These are phyloP conservation scores for Rhabdomys dilectus DNA, from an alignment of 2,113 vertebrate species.

Conservation along the genomic window DNA sequence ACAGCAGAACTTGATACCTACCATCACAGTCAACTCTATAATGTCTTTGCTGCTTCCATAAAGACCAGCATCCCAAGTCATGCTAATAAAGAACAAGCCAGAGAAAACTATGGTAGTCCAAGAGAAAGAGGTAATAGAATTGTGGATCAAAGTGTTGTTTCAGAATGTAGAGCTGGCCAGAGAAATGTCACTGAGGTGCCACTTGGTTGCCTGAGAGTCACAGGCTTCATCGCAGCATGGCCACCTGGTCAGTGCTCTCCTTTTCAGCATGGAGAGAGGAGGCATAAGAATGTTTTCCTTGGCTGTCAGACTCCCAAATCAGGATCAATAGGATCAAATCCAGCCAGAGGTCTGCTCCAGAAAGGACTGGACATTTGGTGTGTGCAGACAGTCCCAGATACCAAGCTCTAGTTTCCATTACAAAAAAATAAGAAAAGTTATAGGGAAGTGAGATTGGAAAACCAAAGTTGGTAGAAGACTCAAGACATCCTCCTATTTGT, in stretches of 20 bases:
- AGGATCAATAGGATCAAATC: constrained; percentile 90
- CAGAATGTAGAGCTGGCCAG: neutral
- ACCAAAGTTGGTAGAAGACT: constrained; percentile 77
- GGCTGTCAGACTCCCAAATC: constrained; percentile 90
- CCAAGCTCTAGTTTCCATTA: constrained; percentile 86
- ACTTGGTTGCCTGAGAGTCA: constrained; percentile 36
- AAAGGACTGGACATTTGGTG: constrained; percentile 72
- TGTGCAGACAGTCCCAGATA: constrained; percentile 87
- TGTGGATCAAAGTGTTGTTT: neutral
- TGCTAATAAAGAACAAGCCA: neutral
- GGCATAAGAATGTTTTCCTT: constrained; percentile 90
- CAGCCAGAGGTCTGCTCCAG: constrained; percentile 81
- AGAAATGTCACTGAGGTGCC: neutral
- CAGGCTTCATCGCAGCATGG: constrained; percentile 72
- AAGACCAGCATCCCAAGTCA: neutral
- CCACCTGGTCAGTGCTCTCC: constrained; percentile 76
- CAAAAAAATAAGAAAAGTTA: constrained; percentile 84
- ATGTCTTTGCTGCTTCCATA: neutral
- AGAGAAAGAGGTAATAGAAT: neutral
- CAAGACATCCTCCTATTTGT: constrained; percentile 82
- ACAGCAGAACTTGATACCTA: neutral
- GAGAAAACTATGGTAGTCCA: neutral
- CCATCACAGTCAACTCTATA: neutral
- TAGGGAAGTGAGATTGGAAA: constrained; percentile 79
- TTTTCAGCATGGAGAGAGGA: constrained; percentile 81